These are phyloP conservation scores for Nephrotoma flavescens DNA, from an alignment of 2,888 invertebrate species.

Conservation along the genomic window DNA sequence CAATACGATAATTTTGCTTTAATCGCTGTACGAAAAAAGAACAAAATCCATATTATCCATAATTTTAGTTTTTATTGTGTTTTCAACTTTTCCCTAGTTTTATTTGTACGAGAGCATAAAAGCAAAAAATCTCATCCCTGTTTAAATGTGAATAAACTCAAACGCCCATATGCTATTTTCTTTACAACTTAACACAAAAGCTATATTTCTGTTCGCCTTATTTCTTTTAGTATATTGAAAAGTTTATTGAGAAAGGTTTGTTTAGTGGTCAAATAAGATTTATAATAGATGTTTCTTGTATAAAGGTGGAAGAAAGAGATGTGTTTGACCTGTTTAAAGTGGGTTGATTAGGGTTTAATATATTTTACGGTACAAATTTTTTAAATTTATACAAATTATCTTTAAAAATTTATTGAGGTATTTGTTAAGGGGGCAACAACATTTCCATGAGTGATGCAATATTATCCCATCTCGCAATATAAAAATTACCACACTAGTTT, in stretches of 20 bases:
- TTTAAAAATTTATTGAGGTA: not conserved
- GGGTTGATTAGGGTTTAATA: not conserved
- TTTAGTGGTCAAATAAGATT: not conserved
- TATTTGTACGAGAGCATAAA: not conserved
- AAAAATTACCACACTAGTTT: not conserved
- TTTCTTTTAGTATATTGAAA: not conserved
- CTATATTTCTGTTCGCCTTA: not conserved
- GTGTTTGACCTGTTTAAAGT: not conserved
- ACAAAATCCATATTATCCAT: not conserved
- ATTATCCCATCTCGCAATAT: not conserved
- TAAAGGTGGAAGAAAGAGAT: not conserved
- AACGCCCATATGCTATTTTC: not conserved
- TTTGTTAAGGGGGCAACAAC: not conserved
- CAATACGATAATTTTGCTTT: not conserved
- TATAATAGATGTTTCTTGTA: not conserved
- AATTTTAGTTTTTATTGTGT: not conserved
- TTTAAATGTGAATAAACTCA: not conserved
- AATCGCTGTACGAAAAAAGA: not conserved
- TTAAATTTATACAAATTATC: not conserved
- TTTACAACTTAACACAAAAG: not conserved
- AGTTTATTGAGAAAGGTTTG: not conserved
- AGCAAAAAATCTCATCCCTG: not conserved
- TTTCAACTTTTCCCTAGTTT: not conserved
- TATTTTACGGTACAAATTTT: not conserved
- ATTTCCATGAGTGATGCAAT: not conserved